Evolutionary conservation across 2,797 vertebrate species (phyloP).

Genomic region (Pangasius mekongensis): DNA sequence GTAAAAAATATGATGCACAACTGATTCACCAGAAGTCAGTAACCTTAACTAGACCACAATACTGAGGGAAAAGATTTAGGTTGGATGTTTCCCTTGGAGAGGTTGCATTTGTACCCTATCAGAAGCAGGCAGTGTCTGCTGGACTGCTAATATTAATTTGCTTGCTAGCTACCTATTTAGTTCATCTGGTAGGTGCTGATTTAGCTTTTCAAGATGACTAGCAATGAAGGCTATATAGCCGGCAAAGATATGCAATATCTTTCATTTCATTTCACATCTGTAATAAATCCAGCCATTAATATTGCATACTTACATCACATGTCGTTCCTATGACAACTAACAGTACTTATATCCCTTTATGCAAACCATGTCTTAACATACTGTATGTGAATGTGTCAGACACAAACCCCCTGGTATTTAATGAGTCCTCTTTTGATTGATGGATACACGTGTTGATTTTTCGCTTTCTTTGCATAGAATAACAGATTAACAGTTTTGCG

Average conservation of each 20-base stretch:
- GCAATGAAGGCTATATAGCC: neutral
- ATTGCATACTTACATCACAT: neutral
- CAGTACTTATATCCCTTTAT: neutral
- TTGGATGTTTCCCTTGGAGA: neutral
- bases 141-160: neutral
- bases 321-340: neutral
- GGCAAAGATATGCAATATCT: neutral
- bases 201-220: neutral
- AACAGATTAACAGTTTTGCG: neutral
- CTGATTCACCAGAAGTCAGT: neutral
- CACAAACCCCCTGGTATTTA: neutral
- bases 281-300: neutral
- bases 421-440: neutral
- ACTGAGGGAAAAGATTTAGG: neutral
- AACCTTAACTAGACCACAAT: neutral
- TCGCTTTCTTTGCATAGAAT: neutral
- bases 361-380: neutral
- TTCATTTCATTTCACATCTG: neutral
- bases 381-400: neutral
- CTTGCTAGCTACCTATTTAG: neutral
- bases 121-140: neutral
- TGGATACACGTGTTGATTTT: neutral
- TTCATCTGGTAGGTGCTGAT: neutral
- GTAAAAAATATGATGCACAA: neutral
- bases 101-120: neutral